Base-by-base conservation (phyloP, 1,140 invertebrate species). In the Drosophila grimshawi region DNA sequence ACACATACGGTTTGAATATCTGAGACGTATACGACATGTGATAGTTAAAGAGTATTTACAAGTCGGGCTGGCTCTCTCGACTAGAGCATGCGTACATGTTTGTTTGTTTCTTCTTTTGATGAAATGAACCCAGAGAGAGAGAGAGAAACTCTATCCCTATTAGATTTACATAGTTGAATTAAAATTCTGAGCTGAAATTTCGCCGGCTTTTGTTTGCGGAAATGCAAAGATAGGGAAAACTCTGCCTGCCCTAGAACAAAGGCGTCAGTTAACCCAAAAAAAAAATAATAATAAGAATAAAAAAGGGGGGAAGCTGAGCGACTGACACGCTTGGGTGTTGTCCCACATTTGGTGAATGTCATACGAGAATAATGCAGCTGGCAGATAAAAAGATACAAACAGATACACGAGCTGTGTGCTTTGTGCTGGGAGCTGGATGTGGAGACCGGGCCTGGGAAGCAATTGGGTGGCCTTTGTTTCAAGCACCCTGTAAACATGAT, bases 201-300 rank as follows among this genome's bases (percentile, higher is more conserved):
- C 41, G 41, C 51, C 46, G 35, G 49, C 48, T 63, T 48, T 74
- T 74, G 56, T 73, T 10, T 62, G 66, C 72, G 71, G 45, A 72
- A 72, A 72, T 66, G 63, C 68, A 52, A 68, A 74, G 68, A 68
- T 27, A 57, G 67, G 70, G 60, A 75, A 75, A 70, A 75, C 66
- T 39, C 33, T 64, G 72, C 39, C 33, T 70, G 72, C 53, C 67
- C 66, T 59, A 75, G 72, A 75, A 75, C 67, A 75, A 75, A 61
- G 46, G 72, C 66, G 33, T 63, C 71, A 75, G 43, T 74, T 65
- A 69, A 69, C 71, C 72, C 37, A 69, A 63, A 32, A 57, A 11
- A 45, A 35, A n/a, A n/a, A n/a, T n/a, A n/a, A n/a, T n/a, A n/a
- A n/a, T n/a, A n/a, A 10, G 19, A 8, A 37, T 19, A 41, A n/a